Base-by-base conservation (phyloP, 2,888 invertebrate genomes). In the Caenorhabditis plicata region DNA sequence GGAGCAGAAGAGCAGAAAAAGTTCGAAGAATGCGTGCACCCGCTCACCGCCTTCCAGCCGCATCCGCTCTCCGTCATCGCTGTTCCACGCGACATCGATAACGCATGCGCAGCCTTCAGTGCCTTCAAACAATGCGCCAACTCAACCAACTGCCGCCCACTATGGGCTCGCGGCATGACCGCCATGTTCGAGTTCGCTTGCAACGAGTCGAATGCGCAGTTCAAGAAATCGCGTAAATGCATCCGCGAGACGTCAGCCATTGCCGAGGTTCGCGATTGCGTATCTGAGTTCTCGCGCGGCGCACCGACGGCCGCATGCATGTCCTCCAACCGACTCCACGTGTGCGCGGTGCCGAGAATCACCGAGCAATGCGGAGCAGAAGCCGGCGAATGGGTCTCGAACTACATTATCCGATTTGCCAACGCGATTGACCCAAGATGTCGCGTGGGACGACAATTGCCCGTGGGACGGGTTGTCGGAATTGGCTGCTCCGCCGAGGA, bases 181-280 rank as follows among this genome's bases (percentile, higher is more conserved):
- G 78, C 76, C 32, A 78, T 78, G 78, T 78, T 78, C 56, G 75
- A 74, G 32, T 78, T 47, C 35, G 77, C 78, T 11, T 78, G 78
- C 33, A 71, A 73, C 22, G 73, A 71, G 32, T 75, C 76, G 15
- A 60, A 64, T 32, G 57, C 50, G 19, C 53, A 62, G 26, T 78
- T 73, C 61, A 67, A 63, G 41, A 58, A 75, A 46, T 73, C 72
- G 15, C 36, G 60, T n/a, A 52, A 56, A 15, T 65, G 56, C 31
- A 58, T 64, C 22, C 44, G 53, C 8, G 64, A 57, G 48, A 49
- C 54, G 4, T 58, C 57, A 0, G 20, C 44, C 26, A 9, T 52
- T 4, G 51, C 61, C 8, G 42, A 73, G 62, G 64, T 75, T n/a
- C 64, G 71, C 19, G 57, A 64, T 13, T 78, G 78, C 41, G 78